These are phyloP conservation scores for Lordiphosa stackelbergi DNA, from an alignment of 1,140 invertebrate species.

Conservation along the genomic window DNA sequence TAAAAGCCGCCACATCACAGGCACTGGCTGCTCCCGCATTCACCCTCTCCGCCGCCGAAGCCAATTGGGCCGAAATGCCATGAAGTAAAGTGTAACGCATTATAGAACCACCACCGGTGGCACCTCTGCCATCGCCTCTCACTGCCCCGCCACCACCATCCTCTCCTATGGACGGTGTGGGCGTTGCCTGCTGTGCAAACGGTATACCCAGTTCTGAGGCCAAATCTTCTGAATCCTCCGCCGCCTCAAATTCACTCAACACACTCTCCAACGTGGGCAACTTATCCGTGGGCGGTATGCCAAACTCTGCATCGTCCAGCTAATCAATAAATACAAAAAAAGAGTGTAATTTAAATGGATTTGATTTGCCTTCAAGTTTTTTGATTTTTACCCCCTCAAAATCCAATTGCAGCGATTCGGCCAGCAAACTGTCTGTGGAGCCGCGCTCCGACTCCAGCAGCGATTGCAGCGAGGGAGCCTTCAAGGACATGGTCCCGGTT, in stretches of 20 bases:
- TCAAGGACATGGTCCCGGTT: slow-evolving; percentile 78
- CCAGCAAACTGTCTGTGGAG: slow-evolving; percentile 82
- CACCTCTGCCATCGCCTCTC: slow-evolving; percentile 51
- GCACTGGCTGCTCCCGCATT: slow-evolving; percentile 92
- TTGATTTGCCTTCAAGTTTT: slow-evolving; percentile 11
- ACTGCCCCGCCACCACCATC: slow-evolving; percentile 42
- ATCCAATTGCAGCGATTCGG: slow-evolving; percentile 80
- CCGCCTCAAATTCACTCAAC: slow-evolving; percentile 85
- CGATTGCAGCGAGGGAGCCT: slow-evolving; percentile 80
- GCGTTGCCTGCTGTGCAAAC: slow-evolving; percentile 76
- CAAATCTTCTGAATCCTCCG: slow-evolving; percentile 78
- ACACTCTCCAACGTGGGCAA: slow-evolving; percentile 91
- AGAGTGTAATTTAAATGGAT: neutral
- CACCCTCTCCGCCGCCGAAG: slow-evolving; percentile 89
- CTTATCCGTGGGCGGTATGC: slow-evolving; percentile 86
- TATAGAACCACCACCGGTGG: slow-evolving; percentile 81
- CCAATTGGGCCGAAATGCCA: slow-evolving; percentile 91
- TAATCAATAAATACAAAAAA: slow-evolving; percentile 27
- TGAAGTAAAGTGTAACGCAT: slow-evolving; percentile 89
- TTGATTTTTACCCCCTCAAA: slow-evolving; percentile 81
- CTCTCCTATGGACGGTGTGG: slow-evolving; percentile 77
- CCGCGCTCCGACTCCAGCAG: slow-evolving; percentile 82
- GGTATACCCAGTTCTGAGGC: slow-evolving; percentile 78
- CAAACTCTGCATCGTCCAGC: slow-evolving; percentile 90
- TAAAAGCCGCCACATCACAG: slow-evolving; percentile 85